Evolutionary conservation across 2,888 invertebrate species (phyloP).

Genomic region (Stenchaetothrips biformis): DNA sequence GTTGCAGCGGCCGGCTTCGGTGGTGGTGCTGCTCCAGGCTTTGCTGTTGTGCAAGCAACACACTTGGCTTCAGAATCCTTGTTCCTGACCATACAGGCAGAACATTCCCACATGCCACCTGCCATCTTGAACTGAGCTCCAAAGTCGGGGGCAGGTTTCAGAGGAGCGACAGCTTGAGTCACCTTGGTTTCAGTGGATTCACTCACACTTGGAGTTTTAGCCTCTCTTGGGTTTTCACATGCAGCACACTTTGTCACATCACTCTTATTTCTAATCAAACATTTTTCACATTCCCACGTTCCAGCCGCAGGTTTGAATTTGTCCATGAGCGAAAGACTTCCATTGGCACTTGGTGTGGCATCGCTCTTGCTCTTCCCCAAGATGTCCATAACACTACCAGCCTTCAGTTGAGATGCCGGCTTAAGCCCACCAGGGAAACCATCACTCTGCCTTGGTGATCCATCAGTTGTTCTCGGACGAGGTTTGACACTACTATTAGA

Average conservation of each 20-base stretch:
- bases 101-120: conserved; percentile 53
- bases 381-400: conserved; percentile 49
- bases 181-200: background rate
- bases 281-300: conserved; percentile 63
- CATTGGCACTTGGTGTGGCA: conserved; percentile 9
- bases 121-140: conserved; percentile 34
- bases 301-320: conserved; percentile 53
- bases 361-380: conserved; percentile 40
- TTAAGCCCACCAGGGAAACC: conserved; percentile 30
- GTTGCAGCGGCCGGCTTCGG: conserved; percentile 33
- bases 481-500: background rate
- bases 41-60: conserved; percentile 52
- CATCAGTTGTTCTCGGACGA: background rate
- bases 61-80: conserved; percentile 48
- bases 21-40: conserved; percentile 40
- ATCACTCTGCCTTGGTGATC: background rate
- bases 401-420: conserved; percentile 43
- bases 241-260: conserved; percentile 51
- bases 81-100: conserved; percentile 55
- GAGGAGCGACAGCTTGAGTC: background rate
- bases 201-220: conserved; percentile 26
- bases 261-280: conserved; percentile 56
- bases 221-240: conserved; percentile 46
- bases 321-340: conserved; percentile 36
- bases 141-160: conserved; percentile 29